Evolutionary conservation across 2,113 vertebrate species (phyloP).

Genomic region (Bos javanicus): DNA sequence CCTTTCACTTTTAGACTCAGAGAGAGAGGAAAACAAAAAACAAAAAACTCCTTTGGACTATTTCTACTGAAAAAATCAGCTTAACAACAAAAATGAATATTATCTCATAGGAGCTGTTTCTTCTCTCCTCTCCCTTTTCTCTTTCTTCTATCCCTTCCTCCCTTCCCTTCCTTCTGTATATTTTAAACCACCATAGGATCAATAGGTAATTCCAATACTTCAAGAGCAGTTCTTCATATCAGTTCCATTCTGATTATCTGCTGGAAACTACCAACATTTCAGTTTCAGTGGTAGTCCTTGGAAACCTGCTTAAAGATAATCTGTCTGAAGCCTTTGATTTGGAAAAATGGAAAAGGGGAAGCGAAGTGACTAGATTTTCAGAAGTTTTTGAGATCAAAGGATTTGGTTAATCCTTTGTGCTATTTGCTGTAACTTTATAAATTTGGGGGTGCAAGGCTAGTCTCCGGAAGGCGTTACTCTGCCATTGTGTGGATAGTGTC

Average conservation of each 20-base stretch:
- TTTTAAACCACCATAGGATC: slow-evolving; percentile 21
- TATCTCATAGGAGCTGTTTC: not conserved
- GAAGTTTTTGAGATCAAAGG: slow-evolving; percentile 58
- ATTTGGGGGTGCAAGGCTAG: not conserved
- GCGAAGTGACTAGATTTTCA: slow-evolving; percentile 49
- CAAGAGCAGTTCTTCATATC: not conserved
- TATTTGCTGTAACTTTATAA: slow-evolving; percentile 55
- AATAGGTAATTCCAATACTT: slow-evolving; percentile 27
- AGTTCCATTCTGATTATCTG: slow-evolving; percentile 41
- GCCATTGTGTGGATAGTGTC: not conserved
- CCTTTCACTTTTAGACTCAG: not conserved
- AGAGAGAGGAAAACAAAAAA: not conserved
- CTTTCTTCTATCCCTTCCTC: not conserved
- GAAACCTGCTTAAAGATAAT: slow-evolving; percentile 64
- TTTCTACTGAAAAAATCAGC: slow-evolving; percentile 11
- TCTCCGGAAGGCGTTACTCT: not conserved
- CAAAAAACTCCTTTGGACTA: not conserved
- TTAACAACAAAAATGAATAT: not conserved
- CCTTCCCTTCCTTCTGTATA: not conserved
- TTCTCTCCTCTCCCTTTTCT: not conserved
- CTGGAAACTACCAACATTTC: slow-evolving; percentile 55
- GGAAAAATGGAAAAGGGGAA: slow-evolving; percentile 54
- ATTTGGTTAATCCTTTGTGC: slow-evolving; percentile 56
- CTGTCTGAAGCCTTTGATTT: slow-evolving; percentile 60
- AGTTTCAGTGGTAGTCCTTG: slow-evolving; percentile 60